These are phyloP conservation scores for Ostrea denselamellosa DNA, from an alignment of 1,140 invertebrate genomes.

Conservation along the genomic window DNA sequence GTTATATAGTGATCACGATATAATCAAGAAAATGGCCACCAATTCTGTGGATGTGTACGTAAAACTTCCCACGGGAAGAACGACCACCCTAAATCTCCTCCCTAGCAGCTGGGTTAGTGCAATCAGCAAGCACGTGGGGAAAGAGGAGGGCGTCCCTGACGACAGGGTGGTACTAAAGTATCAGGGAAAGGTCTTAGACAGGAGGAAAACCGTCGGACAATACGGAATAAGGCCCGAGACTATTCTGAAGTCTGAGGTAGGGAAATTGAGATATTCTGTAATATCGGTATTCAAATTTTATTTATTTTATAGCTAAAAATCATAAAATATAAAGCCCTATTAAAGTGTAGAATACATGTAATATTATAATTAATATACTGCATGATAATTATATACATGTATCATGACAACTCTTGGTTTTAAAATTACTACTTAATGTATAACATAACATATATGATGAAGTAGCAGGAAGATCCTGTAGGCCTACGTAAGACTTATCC, in stretches of 20 bases:
- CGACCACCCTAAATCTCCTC: slow-evolving; percentile 51
- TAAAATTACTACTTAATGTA: too few species aligned
- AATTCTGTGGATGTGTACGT: slow-evolving; percentile 65
- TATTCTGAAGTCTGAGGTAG: slow-evolving; percentile 69
- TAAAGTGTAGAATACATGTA: too few species aligned
- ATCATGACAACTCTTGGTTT: too few species aligned
- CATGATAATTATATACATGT: too few species aligned
- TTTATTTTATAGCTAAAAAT: too few species aligned
- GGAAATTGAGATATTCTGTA: neutral
- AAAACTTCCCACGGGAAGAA: slow-evolving; percentile 65
- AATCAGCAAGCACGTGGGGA: slow-evolving; percentile 59
- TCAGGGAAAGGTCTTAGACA: slow-evolving; percentile 68
- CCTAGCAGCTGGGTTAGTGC: slow-evolving; percentile 43
- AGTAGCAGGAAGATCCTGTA: too few species aligned
- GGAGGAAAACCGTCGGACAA: slow-evolving; percentile 57
- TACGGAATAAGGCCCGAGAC: slow-evolving; percentile 67
- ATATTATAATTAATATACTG: too few species aligned
- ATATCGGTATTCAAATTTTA: too few species aligned
- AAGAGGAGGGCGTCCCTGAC: slow-evolving; percentile 62
- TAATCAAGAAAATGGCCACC: slow-evolving; percentile 56
- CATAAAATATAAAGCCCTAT: too few species aligned
- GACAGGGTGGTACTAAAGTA: slow-evolving; percentile 66
- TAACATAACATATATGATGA: too few species aligned
- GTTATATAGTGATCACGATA: neutral
- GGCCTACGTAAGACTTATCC: too few species aligned